Conservation (phyloP, 2,113 vertebrate species). For the Ptyas mucosa region DNA sequence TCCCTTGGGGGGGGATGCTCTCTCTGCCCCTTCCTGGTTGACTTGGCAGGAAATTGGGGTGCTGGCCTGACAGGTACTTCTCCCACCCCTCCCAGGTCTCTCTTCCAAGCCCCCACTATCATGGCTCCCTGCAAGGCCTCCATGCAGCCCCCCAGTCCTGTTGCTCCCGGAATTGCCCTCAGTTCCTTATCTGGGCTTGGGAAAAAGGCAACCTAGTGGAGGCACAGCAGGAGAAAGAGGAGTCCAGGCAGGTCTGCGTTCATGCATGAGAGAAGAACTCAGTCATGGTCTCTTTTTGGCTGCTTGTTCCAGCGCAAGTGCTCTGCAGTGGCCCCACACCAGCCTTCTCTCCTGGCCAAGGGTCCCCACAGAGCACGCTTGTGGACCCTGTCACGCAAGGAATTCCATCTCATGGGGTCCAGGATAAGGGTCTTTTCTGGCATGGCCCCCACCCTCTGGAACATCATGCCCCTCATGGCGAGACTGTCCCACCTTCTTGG, state of each 20-base stretch:
- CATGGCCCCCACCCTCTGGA: background rate
- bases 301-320: background rate
- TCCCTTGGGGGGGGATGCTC: no score
- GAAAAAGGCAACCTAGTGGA: background rate
- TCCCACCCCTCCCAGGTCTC: rapidly evolving
- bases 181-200: background rate
- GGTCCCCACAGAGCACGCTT: no score
- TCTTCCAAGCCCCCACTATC: background rate
- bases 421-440: background rate
- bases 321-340: background rate
- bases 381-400: no score
- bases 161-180: background rate
- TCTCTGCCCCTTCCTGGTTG: background rate
- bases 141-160: background rate
- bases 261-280: background rate
- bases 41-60: background rate
- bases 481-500: background rate
- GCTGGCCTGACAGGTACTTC: background rate
- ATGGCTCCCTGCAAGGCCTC: background rate
- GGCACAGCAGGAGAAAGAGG: background rate
- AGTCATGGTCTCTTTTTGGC: background rate
- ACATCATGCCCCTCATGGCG: background rate
- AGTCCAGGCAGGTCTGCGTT: background rate
- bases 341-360: background rate
- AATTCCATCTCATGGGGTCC: background rate